Percentiles rank a stretch among this genome's conserved stretches.
Conservation (phyloP, 2,113 vertebrate species). For the Brachyhypopomus gauderio region DNA sequence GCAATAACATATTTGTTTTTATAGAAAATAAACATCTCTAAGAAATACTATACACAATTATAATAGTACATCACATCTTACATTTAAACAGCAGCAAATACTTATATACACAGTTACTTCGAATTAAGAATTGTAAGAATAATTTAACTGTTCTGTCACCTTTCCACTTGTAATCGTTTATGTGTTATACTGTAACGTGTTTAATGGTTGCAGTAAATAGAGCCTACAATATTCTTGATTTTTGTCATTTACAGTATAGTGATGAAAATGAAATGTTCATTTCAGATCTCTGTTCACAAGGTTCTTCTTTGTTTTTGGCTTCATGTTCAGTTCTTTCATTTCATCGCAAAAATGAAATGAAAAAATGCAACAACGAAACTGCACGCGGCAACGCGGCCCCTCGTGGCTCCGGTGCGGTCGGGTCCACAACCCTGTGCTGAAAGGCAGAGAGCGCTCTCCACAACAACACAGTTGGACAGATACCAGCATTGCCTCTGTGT, state of each 20-base stretch:
- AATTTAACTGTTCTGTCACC: slow-evolving; percentile 27
- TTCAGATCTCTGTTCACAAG: not conserved
- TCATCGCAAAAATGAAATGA: not conserved
- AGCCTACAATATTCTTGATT: slow-evolving; percentile 41
- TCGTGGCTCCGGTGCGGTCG: slow-evolving; percentile 29
- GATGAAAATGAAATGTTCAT: slow-evolving; percentile 14
- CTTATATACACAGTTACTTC: slow-evolving; percentile 82
- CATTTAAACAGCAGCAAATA: slow-evolving; percentile 85
- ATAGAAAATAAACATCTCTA: slow-evolving; percentile 90
- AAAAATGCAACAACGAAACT: not conserved
- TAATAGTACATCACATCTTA: slow-evolving; percentile 87
- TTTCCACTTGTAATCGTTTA: slow-evolving; percentile 23
- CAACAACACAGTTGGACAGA: slow-evolving; percentile 67
- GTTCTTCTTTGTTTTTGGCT: not conserved
- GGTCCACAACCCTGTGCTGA: slow-evolving; percentile 51
- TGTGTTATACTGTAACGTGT: slow-evolving; percentile 47
- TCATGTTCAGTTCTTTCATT: not conserved
- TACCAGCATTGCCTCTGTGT: slow-evolving; percentile 65
- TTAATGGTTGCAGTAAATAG: slow-evolving; percentile 5
- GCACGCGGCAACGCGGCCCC: slow-evolving; percentile 20
- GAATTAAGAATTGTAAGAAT: slow-evolving; percentile 65
- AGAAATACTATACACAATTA: slow-evolving; percentile 88
- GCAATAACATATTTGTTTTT: slow-evolving; percentile 85
- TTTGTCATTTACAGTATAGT: slow-evolving; percentile 43
- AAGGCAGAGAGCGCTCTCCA: not conserved